phyloP scores from a whole-genome alignment of 2,797 vertebrate genomes.

The Thripadectes ignobilis region DNA sequence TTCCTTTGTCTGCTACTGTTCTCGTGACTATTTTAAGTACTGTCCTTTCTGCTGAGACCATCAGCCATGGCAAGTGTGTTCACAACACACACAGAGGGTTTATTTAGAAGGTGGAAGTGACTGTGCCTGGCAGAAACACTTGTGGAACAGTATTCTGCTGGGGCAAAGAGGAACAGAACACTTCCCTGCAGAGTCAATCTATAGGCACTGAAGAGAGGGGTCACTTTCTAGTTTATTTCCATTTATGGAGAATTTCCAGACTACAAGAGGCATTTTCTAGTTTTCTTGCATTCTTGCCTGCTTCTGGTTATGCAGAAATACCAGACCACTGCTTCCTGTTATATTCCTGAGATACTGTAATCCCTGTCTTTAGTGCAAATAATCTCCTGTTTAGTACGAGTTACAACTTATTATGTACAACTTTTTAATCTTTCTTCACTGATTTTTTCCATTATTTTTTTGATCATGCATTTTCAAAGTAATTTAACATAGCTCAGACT shows the following conservation, averaged over 20 bases:
- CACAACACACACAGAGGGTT: not conserved
- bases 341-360: not conserved
- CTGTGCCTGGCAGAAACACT: not conserved
- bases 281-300: not conserved
- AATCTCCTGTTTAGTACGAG: not conserved
- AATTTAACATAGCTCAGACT: not conserved
- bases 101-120: not conserved
- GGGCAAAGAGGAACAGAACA: not conserved
- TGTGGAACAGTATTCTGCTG: not conserved
- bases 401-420: not conserved
- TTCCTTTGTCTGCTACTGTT: not conserved
- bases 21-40: not conserved
- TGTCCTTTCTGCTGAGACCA: not conserved
- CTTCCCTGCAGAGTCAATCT: not conserved
- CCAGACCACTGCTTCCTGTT: not conserved
- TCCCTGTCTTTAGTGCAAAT: not conserved
- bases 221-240: not conserved
- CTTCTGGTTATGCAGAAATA: not conserved
- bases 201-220: not conserved
- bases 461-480: not conserved
- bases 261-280: not conserved
- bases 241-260: conserved; percentile 7
- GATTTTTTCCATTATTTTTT: not conserved
- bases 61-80: not conserved
- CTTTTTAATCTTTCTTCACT: not conserved